Evolutionary conservation across 2,113 vertebrate species (phyloP), one percentile per base, ranked within the genome.

Genomic region (Centropus bengalensis): DNA sequence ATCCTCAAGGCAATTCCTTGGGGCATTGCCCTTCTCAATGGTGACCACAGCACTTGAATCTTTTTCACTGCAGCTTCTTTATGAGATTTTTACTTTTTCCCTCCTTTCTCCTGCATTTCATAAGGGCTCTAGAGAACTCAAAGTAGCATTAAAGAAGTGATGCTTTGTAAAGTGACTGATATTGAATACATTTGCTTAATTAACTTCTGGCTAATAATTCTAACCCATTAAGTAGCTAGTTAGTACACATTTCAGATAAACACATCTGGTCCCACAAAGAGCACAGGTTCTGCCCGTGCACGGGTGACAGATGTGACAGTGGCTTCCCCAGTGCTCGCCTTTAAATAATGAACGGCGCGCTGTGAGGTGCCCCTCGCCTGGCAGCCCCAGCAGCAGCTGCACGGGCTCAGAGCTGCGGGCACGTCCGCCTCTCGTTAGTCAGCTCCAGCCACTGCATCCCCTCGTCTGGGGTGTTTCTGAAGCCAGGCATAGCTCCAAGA

Each of bases 181-280:
- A 91, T 97, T 98, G 96, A 97, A 94, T 97, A 92, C 91, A 91
- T 97, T 98, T 97, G 98, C 98, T 97, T 98, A 99, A 99, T 99
- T 99, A 99, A 98, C 98, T 98, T 97, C 97, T 98, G 98, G 98
- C 98, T 98, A 98, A 98, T 93, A 93, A 98, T 92, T 96, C 95
- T 97, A 98, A 98, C 97, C 98, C 98, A 98, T 99, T 99, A 99
- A 99, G 97, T 97, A 98, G 98, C 98, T 99, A 98, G 98, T 98
- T 98, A 98, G 98, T 98, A 89, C 96, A 96, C 96, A 96, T 95
- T 96, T 97, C 85, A 45, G 98, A 98, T 98, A 98, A 99, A 99
- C 98, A 99, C 99, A 99, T 99, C 98, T 99, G 99, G 98, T 98
- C 96, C 88, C 89, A 89, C 91, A 84, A 77, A 44, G 96, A 97